phyloP scores from a whole-genome alignment of 2,113 vertebrate genomes.

The Macaca mulatta region DNA sequence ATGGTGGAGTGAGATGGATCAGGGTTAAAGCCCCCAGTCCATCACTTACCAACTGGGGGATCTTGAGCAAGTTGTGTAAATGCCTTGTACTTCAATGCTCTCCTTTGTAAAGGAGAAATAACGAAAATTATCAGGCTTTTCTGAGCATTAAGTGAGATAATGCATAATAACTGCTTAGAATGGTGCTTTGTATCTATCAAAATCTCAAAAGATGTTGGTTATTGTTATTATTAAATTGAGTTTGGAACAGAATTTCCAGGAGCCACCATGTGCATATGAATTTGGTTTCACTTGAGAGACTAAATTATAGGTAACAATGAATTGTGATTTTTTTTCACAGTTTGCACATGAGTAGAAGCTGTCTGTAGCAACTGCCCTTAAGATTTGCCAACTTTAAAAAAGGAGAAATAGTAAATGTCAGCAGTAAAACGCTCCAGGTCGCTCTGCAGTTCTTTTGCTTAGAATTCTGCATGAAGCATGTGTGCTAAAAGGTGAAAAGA shows the following conservation, averaged over 20 bases:
- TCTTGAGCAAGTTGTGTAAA: neutral
- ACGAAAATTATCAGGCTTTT: neutral
- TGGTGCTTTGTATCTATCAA: neutral
- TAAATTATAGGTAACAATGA: neutral
- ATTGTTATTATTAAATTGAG: neutral
- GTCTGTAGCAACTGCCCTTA: slow-evolving; percentile 19
- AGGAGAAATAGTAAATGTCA: slow-evolving; percentile 33
- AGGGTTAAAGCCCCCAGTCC: neutral
- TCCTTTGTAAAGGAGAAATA: slow-evolving; percentile 18
- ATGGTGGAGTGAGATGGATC: neutral
- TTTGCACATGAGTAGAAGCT: neutral
- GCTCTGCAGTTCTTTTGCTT: neutral
- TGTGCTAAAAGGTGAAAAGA: neutral
- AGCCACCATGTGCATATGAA: neutral
- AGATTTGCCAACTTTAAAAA: slow-evolving; percentile 35
- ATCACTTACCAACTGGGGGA: neutral
- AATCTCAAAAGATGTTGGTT: neutral
- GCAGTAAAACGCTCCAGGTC: neutral
- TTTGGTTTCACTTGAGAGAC: neutral
- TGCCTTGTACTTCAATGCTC: neutral
- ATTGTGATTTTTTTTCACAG: neutral
- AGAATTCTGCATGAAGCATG: neutral
- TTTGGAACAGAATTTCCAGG: neutral
- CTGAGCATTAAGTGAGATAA: neutral
- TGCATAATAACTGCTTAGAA: neutral